Evolutionary conservation across 2,888 invertebrate species (phyloP), one percentile per base, ranked within the genome.

Genomic region (Loripinus fragilis): DNA sequence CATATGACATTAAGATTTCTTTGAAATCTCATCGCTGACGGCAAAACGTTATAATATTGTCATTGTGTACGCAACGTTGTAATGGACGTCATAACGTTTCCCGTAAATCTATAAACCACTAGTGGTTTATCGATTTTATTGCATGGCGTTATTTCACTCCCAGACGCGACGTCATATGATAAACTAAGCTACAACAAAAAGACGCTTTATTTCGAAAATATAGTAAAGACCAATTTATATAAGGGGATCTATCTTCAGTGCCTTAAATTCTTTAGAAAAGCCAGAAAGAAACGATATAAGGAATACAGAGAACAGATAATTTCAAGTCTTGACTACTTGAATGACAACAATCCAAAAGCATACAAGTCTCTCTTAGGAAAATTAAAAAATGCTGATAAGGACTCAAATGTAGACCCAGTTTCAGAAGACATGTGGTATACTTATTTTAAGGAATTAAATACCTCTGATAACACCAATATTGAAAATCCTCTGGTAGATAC

Each of bases 161-260:
- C n/a, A n/a, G n/a, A n/a, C n/a, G n/a, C n/a, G n/a, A n/a, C n/a
- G n/a, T n/a, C n/a, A n/a, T n/a, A n/a, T n/a, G n/a, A n/a, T n/a
- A n/a, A n/a, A n/a, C n/a, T n/a, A n/a, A n/a, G n/a, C n/a, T n/a
- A n/a, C n/a, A n/a, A n/a, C 38, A 38, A 38, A 38, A 38, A 12
- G 38, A 38, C 5, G 38, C 12, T 38, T 38, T 38, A 38, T 38
- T 38, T 38, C 5, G 38, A 38, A 38, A 38, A 12, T 50, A 41
- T 52, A n/a, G 33, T 65, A 45, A 33, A 73, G 50, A 35, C 48
- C 48, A 8, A 48, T 48, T 12, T 42, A 48, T 48, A 48, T 38
- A 38, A 8, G n/a, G 48, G 48, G 48, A 48, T 48, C 48, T 17
- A 15, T 48, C n/a, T 48, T 48, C 5, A 48, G 48, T 48, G 48